Evolutionary conservation across 2,888 invertebrate species (phyloP), one percentile per base, ranked within the genome.

Genomic region (Brassicogethes aeneus): DNA sequence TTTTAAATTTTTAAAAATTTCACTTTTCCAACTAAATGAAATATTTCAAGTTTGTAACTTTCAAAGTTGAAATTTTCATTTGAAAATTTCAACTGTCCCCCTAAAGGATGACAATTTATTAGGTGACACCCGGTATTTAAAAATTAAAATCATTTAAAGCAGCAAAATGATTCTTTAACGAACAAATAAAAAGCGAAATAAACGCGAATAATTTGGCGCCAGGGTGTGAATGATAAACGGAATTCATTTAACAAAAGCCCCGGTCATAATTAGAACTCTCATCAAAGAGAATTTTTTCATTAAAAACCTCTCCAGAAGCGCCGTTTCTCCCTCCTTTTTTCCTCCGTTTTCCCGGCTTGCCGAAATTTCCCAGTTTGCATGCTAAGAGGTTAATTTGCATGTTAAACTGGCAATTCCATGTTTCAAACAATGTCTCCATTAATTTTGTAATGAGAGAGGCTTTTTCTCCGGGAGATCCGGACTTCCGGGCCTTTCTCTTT

Each of bases 331-430:
- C 37, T 40, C 35, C 34, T 40, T 40, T 36, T 44, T 40, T 2
- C 44, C 46, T 45, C 39, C 45, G 41, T 45, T 40, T 48, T 47
- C 47, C 41, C 46, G 55, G 55, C 54, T 50, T 52, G 52, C 46
- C 53, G 41, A 41, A 64, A 65, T 65, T 65, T 59, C 59, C 64
- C 59, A 60, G 63, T 66, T 66, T 65, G 64, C 65, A 65, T 65
- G 64, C 55, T 64, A 65, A 66, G 63, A 61, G 64, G 60, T 64
- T 64, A 63, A 66, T 66, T 66, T 65, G 61, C 66, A 66, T 66
- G 63, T 63, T 62, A 62, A 63, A 60, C 61, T 56, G 49, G 54
- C 60, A 58, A 54, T 60, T 59, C 55, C 56, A 55, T 54, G 55
- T 57, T 58, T 64, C 62, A 64, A 65, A 66, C 65, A 66, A 64